Evolutionary conservation across 1,140 invertebrate genomes (phyloP), one percentile per base, ranked within the genome.

Genomic region (Prorops nasuta): DNA sequence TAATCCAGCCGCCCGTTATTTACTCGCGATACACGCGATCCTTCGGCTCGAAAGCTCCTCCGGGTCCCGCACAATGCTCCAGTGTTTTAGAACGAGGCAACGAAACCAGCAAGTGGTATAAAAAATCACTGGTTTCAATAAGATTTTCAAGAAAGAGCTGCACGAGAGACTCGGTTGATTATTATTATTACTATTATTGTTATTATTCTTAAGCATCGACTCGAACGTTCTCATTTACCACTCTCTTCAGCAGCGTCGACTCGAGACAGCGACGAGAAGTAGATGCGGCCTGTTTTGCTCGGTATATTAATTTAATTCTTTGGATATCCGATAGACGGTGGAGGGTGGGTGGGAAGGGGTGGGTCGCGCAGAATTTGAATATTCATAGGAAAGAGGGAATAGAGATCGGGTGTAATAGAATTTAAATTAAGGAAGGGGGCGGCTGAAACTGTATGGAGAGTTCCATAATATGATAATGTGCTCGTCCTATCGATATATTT

Each of bases 291-390:
- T 73, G 72, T 73, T 72, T 75, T 69, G 65, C 64, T 49, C 58
- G 64, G 64, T 70, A 73, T 75, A 75, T 73, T 75, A 75, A 75
- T 75, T 74, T 71, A 72, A 75, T 72, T 75, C 71, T 75, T 75
- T 71, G 65, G 70, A 73, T 73, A 75, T 61, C 68, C 67, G 71
- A 74, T 73, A 72, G 69, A 73, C 63, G 64, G 54, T 63, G 66
- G 54, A 56, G 57, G 61, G 54, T 60, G 36, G 54, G 36, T 20
- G 36, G 54, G 39, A n/a, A 48, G 37, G 42, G 60, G 55, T 53
- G 48, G 51, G 51, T 58, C 53, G 48, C 61, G 60, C 56, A 51
- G 55, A 56, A 53, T 67, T 74, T 75, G 72, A 74, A 74, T 75
- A 75, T 75, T 75, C 72, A 75, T 75, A 68, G 70, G 61, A 75